Conservation (phyloP, 2,888 invertebrate genomes). For the Dryomyza anilis region DNA sequence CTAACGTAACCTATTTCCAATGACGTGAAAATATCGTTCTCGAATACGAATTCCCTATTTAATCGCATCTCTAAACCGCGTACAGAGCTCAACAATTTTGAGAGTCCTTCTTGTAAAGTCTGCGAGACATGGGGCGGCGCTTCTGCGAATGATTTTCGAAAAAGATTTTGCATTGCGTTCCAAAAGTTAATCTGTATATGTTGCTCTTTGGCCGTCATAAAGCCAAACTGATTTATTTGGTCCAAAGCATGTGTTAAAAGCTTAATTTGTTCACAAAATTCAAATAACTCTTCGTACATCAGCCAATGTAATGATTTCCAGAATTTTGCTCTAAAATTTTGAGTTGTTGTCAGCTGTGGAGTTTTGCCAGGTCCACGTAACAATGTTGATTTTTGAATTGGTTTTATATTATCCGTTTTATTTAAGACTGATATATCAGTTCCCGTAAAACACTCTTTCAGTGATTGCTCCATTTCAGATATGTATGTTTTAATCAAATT, state of each 20-base stretch:
- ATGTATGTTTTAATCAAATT: slow-evolving; percentile 58
- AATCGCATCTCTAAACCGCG: slow-evolving; percentile 54
- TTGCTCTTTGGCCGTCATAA: slow-evolving; percentile 44
- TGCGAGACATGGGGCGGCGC: slow-evolving; percentile 56
- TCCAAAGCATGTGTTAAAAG: slow-evolving; percentile 58
- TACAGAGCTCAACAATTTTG: slow-evolving; percentile 55
- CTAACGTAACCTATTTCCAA: slow-evolving; percentile 58
- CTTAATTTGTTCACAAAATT: slow-evolving; percentile 70
- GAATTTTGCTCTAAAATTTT: slow-evolving; percentile 68
- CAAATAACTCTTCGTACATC: slow-evolving; percentile 76
- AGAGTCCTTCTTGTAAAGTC: slow-evolving; percentile 58
- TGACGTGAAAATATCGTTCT: slow-evolving; percentile 53
- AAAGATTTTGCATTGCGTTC: slow-evolving; percentile 62
- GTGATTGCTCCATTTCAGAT: slow-evolving; percentile 57
- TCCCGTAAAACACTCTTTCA: slow-evolving; percentile 60
- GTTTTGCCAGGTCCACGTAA: slow-evolving; percentile 63
- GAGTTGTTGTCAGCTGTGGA: slow-evolving; percentile 64
- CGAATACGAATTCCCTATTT: slow-evolving; percentile 53
- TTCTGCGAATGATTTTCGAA: slow-evolving; percentile 59
- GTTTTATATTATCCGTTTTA: slow-evolving; percentile 60
- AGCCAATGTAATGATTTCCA: slow-evolving; percentile 90
- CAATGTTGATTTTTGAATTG: slow-evolving; percentile 22
- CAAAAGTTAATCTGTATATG: slow-evolving; percentile 65
- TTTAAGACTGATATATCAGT: slow-evolving; percentile 62
- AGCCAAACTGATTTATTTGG: slow-evolving; percentile 51